These are phyloP conservation scores for Strongylocentrotus purpuratus DNA, from an alignment of 35 echinoderm and acorn worm species.

Conservation along the genomic window DNA sequence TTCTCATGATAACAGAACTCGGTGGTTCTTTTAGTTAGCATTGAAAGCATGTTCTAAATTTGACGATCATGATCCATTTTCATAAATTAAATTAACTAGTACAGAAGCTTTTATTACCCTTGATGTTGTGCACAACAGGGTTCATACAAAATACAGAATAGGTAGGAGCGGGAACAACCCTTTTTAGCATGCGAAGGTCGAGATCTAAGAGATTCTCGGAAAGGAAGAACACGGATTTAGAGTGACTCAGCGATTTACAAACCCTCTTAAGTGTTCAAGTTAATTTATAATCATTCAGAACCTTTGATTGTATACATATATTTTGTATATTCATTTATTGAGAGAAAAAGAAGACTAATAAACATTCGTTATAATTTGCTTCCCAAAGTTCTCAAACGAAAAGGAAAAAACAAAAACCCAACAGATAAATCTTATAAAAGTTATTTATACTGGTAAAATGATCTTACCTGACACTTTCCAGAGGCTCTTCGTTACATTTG, in stretches of 20 bases:
- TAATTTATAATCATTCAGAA: neutral
- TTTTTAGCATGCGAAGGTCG: neutral
- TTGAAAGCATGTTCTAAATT: neutral
- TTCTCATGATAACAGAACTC: neutral
- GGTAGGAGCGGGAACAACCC: neutral
- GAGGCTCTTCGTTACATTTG: conserved; percentile 77
- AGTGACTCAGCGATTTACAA: neutral
- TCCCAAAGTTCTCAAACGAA: no score
- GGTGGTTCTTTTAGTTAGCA: neutral
- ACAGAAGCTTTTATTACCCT: neutral
- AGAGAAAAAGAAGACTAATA: no score
- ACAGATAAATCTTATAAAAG: neutral
- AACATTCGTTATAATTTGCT: no score
- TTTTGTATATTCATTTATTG: neutral
- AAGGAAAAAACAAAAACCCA: no score
- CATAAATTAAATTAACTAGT: neutral
- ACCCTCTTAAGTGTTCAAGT: neutral
- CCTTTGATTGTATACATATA: neutral
- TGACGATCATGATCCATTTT: neutral
- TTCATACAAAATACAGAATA: no score
- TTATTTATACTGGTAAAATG: neutral
- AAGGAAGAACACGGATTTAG: neutral
- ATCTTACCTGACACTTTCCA: conserved; percentile 73
- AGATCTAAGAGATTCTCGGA: neutral
- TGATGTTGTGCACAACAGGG: no score